Evolutionary conservation across 2,888 invertebrate species (phyloP).

Genomic region (Megalurothrips usitatus): DNA sequence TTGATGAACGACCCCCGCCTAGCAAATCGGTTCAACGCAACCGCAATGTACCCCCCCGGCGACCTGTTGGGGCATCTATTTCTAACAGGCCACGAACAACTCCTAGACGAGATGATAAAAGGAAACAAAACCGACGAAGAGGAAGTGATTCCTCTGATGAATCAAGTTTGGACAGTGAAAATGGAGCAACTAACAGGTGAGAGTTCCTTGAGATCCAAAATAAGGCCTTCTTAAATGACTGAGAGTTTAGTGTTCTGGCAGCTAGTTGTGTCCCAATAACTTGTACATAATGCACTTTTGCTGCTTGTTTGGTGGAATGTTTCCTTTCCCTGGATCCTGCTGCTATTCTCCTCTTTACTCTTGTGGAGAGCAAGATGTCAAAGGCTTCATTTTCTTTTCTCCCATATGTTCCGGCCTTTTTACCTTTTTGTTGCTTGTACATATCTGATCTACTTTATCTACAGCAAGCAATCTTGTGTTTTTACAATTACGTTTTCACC

Average conservation of each 20-base stretch:
- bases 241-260: too few relatives aligned
- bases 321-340: background rate
- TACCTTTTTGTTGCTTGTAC: too few relatives aligned
- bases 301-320: too few relatives aligned
- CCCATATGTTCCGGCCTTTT: too few relatives aligned
- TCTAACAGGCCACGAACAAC: background rate
- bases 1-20: background rate
- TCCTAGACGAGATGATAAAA: background rate
- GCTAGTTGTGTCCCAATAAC: too few relatives aligned
- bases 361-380: too few relatives aligned
- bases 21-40: conserved; percentile 14
- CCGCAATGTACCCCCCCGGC: background rate
- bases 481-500: too few relatives aligned
- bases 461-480: too few relatives aligned
- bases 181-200: conserved; percentile 48
- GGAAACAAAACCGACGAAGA: conserved; percentile 32
- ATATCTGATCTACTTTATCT: too few relatives aligned
- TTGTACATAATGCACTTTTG: too few relatives aligned
- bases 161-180: conserved; percentile 50
- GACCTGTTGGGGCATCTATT: background rate
- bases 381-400: too few relatives aligned
- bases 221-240: too few relatives aligned
- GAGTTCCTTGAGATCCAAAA: background rate
- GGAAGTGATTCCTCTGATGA: conserved; percentile 40
- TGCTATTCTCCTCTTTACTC: background rate